Evolutionary conservation across 2,888 invertebrate species (phyloP), one percentile per base, ranked within the genome.

Genomic region (Tethea ocularis): DNA sequence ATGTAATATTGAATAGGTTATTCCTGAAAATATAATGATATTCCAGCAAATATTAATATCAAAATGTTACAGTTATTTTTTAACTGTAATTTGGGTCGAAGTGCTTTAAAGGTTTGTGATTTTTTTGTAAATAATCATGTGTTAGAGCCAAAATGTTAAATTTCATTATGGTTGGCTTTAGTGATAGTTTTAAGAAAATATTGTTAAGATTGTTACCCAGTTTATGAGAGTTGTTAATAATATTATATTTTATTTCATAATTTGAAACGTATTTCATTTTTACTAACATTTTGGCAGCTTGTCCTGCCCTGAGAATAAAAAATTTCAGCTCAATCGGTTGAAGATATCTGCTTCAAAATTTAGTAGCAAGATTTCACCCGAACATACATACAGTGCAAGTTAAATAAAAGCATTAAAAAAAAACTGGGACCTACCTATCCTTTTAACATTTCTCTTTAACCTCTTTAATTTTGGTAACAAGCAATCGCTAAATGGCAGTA

Each of bases 161-260:
- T 59, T 57, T 46, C 6, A 20, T 6, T 46, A 38, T 38, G 15
- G 3, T 15, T 46, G 17, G 6, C 2, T n/a, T n/a, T 38, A 20
- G 46, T 46, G 10, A 46, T 75, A 75, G 62, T 61, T 63, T 61
- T 77, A 77, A 72, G 71, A 56, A 74, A 72, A 61, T 63, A 57
- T 46, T 46, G 71, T 80, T 80, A 70, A 78, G 71, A 75, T 64
- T 64, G 56, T 62, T 71, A 65, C 75, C 74, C 75, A 62, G 61
- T 74, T 69, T 61, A 62, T 63, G 80, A 76, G 76, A 69, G 10
- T 17, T 46, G 17, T 17, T 46, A 20, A 46, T 38, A 38, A 20
- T 46, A 46, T 15, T 46, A 46, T 46, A 15, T 4, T 46, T 20
- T 17, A 17, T 41, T 41, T 41, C 7, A 17, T 20, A 20, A 46